phyloP scores from a whole-genome alignment of 2,113 vertebrate species.

The Xerus inauris region DNA sequence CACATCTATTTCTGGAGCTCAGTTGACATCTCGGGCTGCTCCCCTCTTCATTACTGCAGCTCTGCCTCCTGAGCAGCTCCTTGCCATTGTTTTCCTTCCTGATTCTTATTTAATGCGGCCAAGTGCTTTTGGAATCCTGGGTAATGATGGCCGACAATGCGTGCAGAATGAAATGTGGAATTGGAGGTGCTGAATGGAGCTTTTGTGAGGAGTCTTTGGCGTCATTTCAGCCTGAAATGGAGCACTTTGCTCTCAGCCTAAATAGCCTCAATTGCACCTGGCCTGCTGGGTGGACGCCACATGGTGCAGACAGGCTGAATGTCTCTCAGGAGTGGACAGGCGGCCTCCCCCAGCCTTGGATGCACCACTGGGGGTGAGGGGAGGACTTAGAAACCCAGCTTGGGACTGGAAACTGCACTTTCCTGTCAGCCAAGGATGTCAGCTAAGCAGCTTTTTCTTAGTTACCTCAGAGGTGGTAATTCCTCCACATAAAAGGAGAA shows the following conservation, averaged over 20 bases:
- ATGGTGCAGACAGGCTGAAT: not conserved
- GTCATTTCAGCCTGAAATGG: conserved; percentile 61
- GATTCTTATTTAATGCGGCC: conserved; percentile 8
- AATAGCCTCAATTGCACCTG: conserved; percentile 54
- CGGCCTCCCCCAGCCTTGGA: not conserved
- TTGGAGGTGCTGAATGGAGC: not conserved
- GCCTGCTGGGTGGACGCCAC: not conserved
- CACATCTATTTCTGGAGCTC: conserved; percentile 54
- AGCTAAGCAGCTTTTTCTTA: not conserved
- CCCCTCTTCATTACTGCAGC: not conserved
- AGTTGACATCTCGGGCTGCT: not conserved
- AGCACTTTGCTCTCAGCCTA: conserved; percentile 55
- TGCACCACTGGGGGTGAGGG: not conserved
- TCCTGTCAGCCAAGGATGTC: not conserved
- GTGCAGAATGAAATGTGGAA: not conserved
- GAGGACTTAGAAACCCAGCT: not conserved
- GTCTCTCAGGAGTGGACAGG: not conserved
- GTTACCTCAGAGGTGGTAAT: not conserved
- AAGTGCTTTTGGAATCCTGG: conserved; percentile 70
- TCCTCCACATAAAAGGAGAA: not conserved
- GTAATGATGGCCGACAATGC: conserved; percentile 49
- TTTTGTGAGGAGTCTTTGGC: conserved; percentile 36
- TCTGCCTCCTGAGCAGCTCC: not conserved
- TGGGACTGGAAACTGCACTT: not conserved
- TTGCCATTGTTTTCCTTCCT: conserved; percentile 28